Conservation (phyloP, 2,797 vertebrate genomes). For the Erpetoichthys calabaricus region DNA sequence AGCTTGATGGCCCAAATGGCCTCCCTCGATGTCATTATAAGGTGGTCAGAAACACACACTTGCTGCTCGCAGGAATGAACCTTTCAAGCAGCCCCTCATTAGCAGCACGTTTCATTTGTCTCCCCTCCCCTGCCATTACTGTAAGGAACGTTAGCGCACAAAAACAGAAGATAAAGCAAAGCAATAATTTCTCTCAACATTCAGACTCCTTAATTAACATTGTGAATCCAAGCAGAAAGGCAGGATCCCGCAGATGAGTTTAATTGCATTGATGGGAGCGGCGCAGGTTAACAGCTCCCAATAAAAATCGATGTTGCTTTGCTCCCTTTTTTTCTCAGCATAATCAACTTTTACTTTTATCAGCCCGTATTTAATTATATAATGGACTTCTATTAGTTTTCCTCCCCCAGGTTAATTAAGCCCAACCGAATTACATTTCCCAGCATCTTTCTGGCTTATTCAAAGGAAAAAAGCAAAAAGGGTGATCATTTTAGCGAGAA, state of each 20-base stretch:
- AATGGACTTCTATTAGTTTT: conserved; percentile 50
- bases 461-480: conserved; percentile 35
- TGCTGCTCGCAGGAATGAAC: too few species aligned
- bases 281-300: conserved; percentile 43
- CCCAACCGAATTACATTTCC: conserved; percentile 49
- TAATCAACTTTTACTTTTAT: conserved; percentile 56
- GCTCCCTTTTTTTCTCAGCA: conserved; percentile 25
- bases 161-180: conserved; percentile 39
- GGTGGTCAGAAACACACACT: too few species aligned
- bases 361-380: conserved; percentile 56
- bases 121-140: conserved; percentile 36
- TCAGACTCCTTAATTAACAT: conserved; percentile 52
- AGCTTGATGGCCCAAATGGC: too few species aligned
- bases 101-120: conserved; percentile 45
- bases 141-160: conserved; percentile 54
- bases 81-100: conserved; percentile 33
- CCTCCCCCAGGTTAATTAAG: conserved; percentile 30
- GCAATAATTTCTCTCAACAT: conserved; percentile 48
- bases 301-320: conserved; percentile 33
- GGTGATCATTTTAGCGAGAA: conserved; percentile 2
- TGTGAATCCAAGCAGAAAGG: conserved; percentile 60
- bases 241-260: conserved; percentile 38
- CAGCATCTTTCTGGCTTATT: conserved; percentile 47
- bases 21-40: too few species aligned
- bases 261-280: conserved; percentile 41